Percentiles rank a stretch among this genome's conserved stretches.
phyloP scores from a whole-genome alignment of 2,888 invertebrate genomes.

The Coelogynopora nodosa region DNA sequence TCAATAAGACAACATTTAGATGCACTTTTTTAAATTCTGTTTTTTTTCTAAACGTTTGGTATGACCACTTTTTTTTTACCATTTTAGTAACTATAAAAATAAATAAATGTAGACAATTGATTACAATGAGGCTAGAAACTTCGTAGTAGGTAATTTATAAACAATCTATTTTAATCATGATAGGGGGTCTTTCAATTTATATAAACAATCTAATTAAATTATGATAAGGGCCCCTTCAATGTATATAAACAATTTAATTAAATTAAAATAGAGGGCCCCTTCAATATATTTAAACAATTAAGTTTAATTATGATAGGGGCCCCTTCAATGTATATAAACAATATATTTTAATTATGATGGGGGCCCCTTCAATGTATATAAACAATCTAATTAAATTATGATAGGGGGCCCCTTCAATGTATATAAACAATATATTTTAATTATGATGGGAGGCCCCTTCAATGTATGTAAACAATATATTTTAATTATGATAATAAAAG shows the following conservation, averaged over 20 bases:
- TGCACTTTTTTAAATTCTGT: neutral
- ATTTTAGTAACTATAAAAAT: neutral
- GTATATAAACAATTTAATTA: neutral
- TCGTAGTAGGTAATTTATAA: neutral
- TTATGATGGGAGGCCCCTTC: neutral
- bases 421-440: neutral
- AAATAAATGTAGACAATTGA: neutral
- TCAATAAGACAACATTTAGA: constrained; percentile 20
- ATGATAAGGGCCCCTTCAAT: neutral
- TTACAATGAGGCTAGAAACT: neutral
- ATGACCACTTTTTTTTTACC: constrained; percentile 27
- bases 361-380: neutral
- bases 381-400: neutral
- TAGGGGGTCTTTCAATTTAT: neutral
- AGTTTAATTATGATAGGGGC: neutral
- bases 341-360: neutral
- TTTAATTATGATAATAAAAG: constrained; percentile 24
- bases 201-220: neutral
- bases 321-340: neutral
- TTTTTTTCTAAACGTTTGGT: neutral
- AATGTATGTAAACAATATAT: neutral
- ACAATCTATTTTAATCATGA: neutral
- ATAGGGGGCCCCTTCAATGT: neutral
- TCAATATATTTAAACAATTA: neutral
- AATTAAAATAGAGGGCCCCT: neutral